Evolutionary conservation across 2,888 invertebrate species (phyloP), one percentile per base, ranked within the genome.

Genomic region (Callyntrura guangdongensis): DNA sequence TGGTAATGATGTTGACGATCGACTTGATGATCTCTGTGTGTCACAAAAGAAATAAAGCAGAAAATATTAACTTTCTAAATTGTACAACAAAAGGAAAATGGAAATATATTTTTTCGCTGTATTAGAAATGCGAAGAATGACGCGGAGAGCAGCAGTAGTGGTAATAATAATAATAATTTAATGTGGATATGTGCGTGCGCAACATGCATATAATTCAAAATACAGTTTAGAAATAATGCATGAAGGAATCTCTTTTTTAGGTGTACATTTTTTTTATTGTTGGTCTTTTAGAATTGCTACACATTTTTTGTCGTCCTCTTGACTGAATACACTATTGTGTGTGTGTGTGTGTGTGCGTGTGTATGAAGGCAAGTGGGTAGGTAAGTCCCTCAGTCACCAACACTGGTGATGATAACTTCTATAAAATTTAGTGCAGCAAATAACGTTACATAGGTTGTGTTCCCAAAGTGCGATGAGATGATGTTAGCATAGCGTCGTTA

Each of bases 21-120:
- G n/a, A n/a, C n/a, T n/a, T n/a, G n/a, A n/a, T n/a, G n/a, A 86
- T 90, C 82, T 86, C 90, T 90, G 89, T 89, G 84, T 83, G 74
- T 72, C 79, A 89, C 14, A 89, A 77, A 84, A 36, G 83, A 84
- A 64, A 84, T 64, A 89, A 83, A 77, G 79, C 67, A 64, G 45
- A 82, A 89, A 89, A 89, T 64, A 88, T 83, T 47, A 90, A 79
- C 85, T 90, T 90, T 85, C 85, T 81, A 90, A 90, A 89, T 90
- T 90, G 36, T 81, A 74, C 86, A 90, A 86, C 85, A 86, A 83
- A 86, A 86, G 77, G n/a, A 79, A 79, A 79, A 59, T 56, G 5
- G 27, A 22, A 79, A 22, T 11, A 45, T 79, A 59, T 69, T 84
- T 56, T 56, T 49, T 87, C 45, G 5, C 45, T 36, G 45, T 74